Conservation (phyloP, 1,140 invertebrate genomes). For the Popillia japonica region DNA sequence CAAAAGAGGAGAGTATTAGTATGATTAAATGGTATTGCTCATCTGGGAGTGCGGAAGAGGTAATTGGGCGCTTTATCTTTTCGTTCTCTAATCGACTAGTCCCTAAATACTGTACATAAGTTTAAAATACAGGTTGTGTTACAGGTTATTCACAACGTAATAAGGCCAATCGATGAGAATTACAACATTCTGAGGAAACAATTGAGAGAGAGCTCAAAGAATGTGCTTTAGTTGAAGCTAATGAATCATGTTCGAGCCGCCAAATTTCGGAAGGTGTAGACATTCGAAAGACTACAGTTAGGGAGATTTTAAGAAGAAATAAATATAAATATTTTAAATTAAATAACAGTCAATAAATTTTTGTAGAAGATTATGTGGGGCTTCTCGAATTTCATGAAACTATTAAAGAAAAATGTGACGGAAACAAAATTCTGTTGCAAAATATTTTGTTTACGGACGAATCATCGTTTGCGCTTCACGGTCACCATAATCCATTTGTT, state of each 20-base stretch:
- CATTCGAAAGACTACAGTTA: background rate
- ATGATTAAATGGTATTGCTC: too few species aligned
- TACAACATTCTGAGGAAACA: too few species aligned
- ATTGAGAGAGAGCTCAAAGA: too few species aligned
- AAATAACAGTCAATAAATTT: background rate
- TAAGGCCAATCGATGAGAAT: too few species aligned
- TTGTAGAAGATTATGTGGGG: background rate
- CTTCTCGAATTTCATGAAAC: background rate
- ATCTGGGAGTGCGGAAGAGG: too few species aligned
- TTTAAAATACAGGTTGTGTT: too few species aligned
- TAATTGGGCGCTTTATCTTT: too few species aligned
- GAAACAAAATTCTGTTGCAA: background rate
- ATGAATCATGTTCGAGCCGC: background rate
- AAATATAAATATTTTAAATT: background rate
- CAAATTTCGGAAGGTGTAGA: background rate
- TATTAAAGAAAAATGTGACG: background rate
- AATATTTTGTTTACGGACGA: constrained; percentile 10
- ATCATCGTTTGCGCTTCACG: background rate
- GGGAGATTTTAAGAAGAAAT: background rate
- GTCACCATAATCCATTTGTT: background rate
- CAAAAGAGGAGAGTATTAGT: too few species aligned
- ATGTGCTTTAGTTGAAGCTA: background rate
- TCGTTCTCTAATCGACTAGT: too few species aligned
- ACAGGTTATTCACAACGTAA: too few species aligned
- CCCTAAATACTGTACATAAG: too few species aligned